Percentiles rank a stretch among this genome's conserved stretches.
Conservation (phyloP, 1,140 invertebrate genomes). For the Apis mellifera region DNA sequence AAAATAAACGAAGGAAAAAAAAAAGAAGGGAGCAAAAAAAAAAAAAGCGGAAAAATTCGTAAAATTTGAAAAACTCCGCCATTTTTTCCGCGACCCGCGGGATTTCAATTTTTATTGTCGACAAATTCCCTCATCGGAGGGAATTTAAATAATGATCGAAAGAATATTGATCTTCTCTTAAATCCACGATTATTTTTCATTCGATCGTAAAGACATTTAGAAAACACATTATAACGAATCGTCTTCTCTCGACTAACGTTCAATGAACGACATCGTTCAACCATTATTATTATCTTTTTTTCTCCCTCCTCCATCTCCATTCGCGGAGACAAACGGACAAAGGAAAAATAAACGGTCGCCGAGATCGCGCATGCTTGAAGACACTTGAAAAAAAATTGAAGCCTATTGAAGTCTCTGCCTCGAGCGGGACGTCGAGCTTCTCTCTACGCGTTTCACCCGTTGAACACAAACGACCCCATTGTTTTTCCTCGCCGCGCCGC, state of each 20-base stretch:
- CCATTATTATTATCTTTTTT: background rate
- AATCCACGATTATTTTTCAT: background rate
- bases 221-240: background rate
- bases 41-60: slow-evolving; percentile 44
- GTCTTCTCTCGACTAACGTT: background rate
- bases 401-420: slow-evolving; percentile 33
- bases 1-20: slow-evolving; percentile 40
- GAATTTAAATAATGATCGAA: slow-evolving; percentile 4
- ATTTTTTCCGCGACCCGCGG: background rate
- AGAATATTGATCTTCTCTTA: background rate
- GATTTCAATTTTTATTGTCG: background rate
- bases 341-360: slow-evolving; percentile 1
- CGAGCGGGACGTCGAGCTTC: slow-evolving; percentile 19
- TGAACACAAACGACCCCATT: slow-evolving; percentile 6
- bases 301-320: background rate
- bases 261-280: background rate
- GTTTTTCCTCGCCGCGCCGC: slow-evolving; percentile 7
- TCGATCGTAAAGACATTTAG: background rate
- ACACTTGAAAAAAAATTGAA: slow-evolving; percentile 46
- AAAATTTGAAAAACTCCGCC: slow-evolving; percentile 30
- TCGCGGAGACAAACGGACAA: background rate
- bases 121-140: background rate
- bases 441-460: slow-evolving; percentile 16
- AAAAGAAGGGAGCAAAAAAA: slow-evolving; percentile 44
- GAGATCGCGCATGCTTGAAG: slow-evolving; percentile 24